Evolutionary conservation across 2,113 vertebrate species (phyloP).

Genomic region (Pangasianodon hypophthalmus): DNA sequence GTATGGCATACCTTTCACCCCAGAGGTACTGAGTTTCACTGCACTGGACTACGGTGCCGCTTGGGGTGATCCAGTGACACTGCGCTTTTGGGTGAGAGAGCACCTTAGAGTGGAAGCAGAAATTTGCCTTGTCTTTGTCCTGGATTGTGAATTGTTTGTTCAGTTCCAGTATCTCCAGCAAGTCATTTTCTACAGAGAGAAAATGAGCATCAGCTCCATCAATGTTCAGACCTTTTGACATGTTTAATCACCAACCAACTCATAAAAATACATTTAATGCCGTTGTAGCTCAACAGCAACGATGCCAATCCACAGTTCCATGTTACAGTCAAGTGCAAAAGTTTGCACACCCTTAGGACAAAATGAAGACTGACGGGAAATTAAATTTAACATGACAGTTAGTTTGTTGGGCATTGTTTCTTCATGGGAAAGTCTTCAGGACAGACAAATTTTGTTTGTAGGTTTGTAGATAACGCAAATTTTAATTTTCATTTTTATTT

Average conservation of each 20-base stretch:
- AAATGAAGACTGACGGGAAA: not conserved
- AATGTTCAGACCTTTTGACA: not conserved
- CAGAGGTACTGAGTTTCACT: not conserved
- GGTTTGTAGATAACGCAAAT: not conserved
- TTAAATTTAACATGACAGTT: not conserved
- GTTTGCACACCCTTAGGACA: not conserved
- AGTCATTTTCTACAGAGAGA: slow-evolving; percentile 75
- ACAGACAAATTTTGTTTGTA: not conserved
- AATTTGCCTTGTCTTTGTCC: slow-evolving; percentile 60
- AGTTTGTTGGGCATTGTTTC: not conserved
- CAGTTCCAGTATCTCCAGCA: slow-evolving; percentile 76
- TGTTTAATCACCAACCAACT: not conserved
- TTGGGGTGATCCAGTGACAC: slow-evolving; percentile 80
- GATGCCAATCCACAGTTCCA: not conserved
- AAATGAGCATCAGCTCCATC: slow-evolving; percentile 18
- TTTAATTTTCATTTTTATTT: not conserved
- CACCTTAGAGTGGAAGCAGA: slow-evolving; percentile 81
- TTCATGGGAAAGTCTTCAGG: not conserved
- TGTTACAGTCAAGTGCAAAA: not conserved
- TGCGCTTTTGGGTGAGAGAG: slow-evolving; percentile 79
- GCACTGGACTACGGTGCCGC: slow-evolving; percentile 51
- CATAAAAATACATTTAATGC: not conserved
- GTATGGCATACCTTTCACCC: slow-evolving; percentile 40
- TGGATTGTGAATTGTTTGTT: slow-evolving; percentile 70
- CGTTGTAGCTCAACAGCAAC: not conserved